Evolutionary conservation across 2,797 vertebrate species (phyloP).

Genomic region (Aulostomus chinensis): DNA sequence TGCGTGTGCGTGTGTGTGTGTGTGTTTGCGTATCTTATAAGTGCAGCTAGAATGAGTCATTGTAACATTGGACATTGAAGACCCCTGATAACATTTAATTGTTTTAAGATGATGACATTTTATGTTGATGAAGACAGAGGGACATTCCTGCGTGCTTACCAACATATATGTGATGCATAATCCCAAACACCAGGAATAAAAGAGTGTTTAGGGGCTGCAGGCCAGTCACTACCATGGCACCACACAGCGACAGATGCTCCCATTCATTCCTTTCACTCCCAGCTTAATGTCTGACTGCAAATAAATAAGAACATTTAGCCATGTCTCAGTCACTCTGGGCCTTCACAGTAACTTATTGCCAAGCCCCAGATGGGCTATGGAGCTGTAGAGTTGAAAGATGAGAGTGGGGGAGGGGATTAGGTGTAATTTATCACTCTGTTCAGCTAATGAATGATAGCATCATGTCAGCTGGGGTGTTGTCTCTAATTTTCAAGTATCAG

Average conservation of each 20-base stretch:
- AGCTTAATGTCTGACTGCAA: conserved; percentile 63
- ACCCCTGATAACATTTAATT: conserved; percentile 3
- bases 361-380: conserved; percentile 68
- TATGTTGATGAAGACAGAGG: conserved; percentile 4
- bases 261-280: conserved; percentile 63
- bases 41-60: not conserved
- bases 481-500: conserved; percentile 39
- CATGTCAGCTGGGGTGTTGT: conserved; percentile 50
- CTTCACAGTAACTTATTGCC: conserved; percentile 63
- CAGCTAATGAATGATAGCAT: conserved; percentile 65
- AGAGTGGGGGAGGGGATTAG: conserved; percentile 53
- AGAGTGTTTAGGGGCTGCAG: conserved; percentile 39
- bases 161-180: conserved; percentile 8
- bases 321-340: conserved; percentile 67
- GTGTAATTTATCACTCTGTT: conserved; percentile 63
- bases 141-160: no score
- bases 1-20: not conserved
- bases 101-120: conserved; percentile 7
- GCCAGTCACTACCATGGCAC: conserved; percentile 53
- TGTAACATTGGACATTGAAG: not conserved
- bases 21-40: not conserved
- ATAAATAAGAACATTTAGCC: conserved; percentile 75
- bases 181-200: conserved; percentile 12
- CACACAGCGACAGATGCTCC: conserved; percentile 68
- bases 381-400: conserved; percentile 60